Percentiles rank a stretch among this genome's conserved stretches.
phyloP scores from a whole-genome alignment of 2,888 invertebrate genomes.

The Caradrina kadenii region DNA sequence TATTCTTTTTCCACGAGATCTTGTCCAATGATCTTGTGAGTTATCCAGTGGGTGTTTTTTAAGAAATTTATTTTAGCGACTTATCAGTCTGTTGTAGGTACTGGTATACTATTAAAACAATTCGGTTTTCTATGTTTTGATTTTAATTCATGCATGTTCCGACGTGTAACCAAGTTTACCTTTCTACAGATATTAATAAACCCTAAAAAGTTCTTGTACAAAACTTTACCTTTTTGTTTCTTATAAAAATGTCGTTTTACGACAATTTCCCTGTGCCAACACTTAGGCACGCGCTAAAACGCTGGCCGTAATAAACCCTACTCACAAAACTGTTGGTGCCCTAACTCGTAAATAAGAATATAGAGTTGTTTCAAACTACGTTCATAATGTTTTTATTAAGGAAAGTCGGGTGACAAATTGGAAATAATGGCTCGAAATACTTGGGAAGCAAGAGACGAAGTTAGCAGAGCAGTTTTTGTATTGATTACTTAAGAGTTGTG shows the following conservation, averaged over 20 bases:
- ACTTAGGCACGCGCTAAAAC: slow-evolving; percentile 37
- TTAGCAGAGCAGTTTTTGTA: slow-evolving; percentile 11
- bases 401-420: slow-evolving; percentile 41
- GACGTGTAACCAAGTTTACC: not conserved
- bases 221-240: slow-evolving; percentile 24
- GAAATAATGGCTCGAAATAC: slow-evolving; percentile 29
- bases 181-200: not conserved
- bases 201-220: not conserved
- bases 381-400: slow-evolving; percentile 52
- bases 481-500: not conserved
- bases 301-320: slow-evolving; percentile 28
- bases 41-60: not conserved
- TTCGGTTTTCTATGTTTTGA: not conserved
- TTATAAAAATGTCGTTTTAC: slow-evolving; percentile 39
- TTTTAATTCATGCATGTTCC: not conserved
- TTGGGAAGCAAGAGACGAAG: slow-evolving; percentile 5
- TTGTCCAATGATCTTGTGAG: not conserved
- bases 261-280: slow-evolving; percentile 25
- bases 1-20: not conserved
- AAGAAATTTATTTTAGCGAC: slow-evolving; percentile 5
- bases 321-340: slow-evolving; percentile 28
- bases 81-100: not conserved
- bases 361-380: slow-evolving; percentile 38
- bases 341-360: slow-evolving; percentile 42
- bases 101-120: not conserved